These are phyloP conservation scores for Drosophila fuyamai DNA, from an alignment of 1,140 invertebrate genomes.

Conservation along the genomic window DNA sequence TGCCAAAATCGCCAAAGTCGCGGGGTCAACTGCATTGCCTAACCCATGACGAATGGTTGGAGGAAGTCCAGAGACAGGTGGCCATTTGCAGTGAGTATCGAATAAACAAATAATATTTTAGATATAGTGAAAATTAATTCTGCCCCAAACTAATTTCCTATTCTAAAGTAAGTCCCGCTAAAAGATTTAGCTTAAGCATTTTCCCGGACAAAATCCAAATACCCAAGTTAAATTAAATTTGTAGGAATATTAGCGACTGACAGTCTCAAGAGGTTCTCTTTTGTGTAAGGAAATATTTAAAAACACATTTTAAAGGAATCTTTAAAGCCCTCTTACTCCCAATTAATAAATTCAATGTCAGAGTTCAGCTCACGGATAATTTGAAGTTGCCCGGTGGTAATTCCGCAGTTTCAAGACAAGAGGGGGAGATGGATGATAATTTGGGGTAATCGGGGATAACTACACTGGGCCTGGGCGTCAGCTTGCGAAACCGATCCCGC, in stretches of 20 bases:
- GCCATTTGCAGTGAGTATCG: slow-evolving; percentile 78
- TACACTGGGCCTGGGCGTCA: slow-evolving; percentile 79
- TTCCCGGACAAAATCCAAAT: too few relatives aligned
- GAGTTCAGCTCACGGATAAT: slow-evolving; percentile 7
- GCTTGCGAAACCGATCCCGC: slow-evolving; percentile 75
- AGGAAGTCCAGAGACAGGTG: slow-evolving; percentile 75
- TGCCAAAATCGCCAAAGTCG: slow-evolving; percentile 67
- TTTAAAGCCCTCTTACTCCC: not conserved
- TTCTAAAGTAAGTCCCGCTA: too few relatives aligned
- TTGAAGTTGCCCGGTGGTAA: slow-evolving; percentile 8
- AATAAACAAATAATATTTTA: not conserved
- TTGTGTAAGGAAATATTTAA: too few relatives aligned
- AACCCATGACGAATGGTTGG: slow-evolving; percentile 77
- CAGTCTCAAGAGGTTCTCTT: too few relatives aligned
- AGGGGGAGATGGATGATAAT: slow-evolving; percentile 10
- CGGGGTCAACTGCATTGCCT: slow-evolving; percentile 53
- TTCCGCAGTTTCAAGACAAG: slow-evolving; percentile 37
- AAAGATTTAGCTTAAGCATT: too few relatives aligned
- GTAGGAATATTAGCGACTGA: too few relatives aligned
- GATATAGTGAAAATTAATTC: not conserved
- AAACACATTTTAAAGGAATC: too few relatives aligned
- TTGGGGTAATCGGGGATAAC: slow-evolving; percentile 60
- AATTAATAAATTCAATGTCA: not conserved
- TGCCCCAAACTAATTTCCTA: too few relatives aligned
- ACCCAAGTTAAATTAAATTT: too few relatives aligned